Percentiles rank a stretch among this genome's conserved stretches.
These are phyloP conservation scores for Alsophila aescularia DNA, from an alignment of 2,888 invertebrate genomes.

Conservation along the genomic window DNA sequence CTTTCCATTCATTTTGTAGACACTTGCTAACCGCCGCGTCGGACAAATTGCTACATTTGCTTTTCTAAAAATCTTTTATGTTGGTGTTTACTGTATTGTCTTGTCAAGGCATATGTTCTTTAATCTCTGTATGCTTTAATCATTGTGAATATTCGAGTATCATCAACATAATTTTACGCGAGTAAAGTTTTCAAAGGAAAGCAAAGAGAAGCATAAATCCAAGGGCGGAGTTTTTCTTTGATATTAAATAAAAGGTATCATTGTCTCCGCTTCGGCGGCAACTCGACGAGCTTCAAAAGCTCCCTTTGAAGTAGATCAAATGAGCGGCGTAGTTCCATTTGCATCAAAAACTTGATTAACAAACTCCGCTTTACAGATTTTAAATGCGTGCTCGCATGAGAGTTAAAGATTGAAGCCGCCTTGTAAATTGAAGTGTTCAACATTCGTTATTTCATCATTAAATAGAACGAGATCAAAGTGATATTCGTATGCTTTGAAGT, in stretches of 20 bases:
- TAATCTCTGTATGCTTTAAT: slow-evolving; percentile 1
- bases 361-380: slow-evolving; percentile 55
- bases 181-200: slow-evolving; percentile 37
- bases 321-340: slow-evolving; percentile 65
- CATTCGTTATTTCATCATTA: slow-evolving; percentile 62
- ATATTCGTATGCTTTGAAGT: slow-evolving; percentile 68
- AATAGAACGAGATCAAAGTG: slow-evolving; percentile 72
- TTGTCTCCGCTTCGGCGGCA: slow-evolving; percentile 65
- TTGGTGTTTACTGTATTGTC: not conserved
- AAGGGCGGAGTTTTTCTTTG: slow-evolving; percentile 63
- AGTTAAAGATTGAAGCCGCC: slow-evolving; percentile 60
- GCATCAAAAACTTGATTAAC: slow-evolving; percentile 67
- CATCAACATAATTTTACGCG: slow-evolving; percentile 23
- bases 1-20: not conserved
- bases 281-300: slow-evolving; percentile 66
- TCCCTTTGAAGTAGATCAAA: slow-evolving; percentile 76
- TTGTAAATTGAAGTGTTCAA: slow-evolving; percentile 66
- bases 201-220: slow-evolving; percentile 54
- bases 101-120: slow-evolving; percentile 2
- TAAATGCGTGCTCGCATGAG: slow-evolving; percentile 48
- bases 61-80: not conserved
- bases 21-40: too few species aligned
- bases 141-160: slow-evolving; percentile 21
- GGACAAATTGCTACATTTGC: not conserved
- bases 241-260: slow-evolving; percentile 75